Percentiles rank a stretch among this genome's conserved stretches.
phyloP scores from a whole-genome alignment of 2,888 invertebrate genomes.

The Blastobasis lacticolella region DNA sequence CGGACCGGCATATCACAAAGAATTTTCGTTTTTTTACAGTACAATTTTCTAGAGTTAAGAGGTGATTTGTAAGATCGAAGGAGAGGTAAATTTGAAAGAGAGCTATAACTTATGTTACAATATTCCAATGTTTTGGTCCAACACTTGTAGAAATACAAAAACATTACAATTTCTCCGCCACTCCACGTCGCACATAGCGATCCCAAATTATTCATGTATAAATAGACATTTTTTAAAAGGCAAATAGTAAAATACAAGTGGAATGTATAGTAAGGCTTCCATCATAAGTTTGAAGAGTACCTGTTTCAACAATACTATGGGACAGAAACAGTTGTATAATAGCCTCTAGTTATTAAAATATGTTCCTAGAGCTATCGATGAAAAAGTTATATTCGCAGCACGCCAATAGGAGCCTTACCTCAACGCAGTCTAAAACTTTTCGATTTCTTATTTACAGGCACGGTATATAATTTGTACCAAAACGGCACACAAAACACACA shows the following conservation, averaged over 20 bases:
- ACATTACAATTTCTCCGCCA: conserved; percentile 15
- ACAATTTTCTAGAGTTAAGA: too few relatives aligned
- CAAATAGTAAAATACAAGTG: conserved; percentile 62
- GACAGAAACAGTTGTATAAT: conserved; percentile 3
- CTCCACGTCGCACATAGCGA: too few relatives aligned
- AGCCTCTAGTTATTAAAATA: neutral
- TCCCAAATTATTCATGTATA: neutral
- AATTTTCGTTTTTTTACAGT: too few relatives aligned
- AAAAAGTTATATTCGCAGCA: too few relatives aligned
- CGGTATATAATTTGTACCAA: neutral
- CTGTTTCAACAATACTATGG: conserved; percentile 17
- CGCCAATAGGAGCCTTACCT: too few relatives aligned
- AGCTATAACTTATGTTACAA: conserved; percentile 40
- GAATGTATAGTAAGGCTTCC: conserved; percentile 69
- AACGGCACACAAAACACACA: neutral
- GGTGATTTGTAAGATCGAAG: neutral
- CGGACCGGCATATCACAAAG: too few relatives aligned
- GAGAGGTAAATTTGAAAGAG: conserved; percentile 42
- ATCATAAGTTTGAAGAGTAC: conserved; percentile 60
- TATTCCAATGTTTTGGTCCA: conserved; percentile 53
- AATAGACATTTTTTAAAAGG: conserved; percentile 41
- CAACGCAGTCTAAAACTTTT: too few relatives aligned
- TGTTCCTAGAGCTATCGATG: too few relatives aligned
- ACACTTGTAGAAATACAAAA: conserved; percentile 39
- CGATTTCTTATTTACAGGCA: too few relatives aligned